A percentile compares a stretch with the other conserved stretches of the same genome.
phyloP scores from a whole-genome alignment of 2,888 invertebrate species.

The Trichopoda pennipes region DNA sequence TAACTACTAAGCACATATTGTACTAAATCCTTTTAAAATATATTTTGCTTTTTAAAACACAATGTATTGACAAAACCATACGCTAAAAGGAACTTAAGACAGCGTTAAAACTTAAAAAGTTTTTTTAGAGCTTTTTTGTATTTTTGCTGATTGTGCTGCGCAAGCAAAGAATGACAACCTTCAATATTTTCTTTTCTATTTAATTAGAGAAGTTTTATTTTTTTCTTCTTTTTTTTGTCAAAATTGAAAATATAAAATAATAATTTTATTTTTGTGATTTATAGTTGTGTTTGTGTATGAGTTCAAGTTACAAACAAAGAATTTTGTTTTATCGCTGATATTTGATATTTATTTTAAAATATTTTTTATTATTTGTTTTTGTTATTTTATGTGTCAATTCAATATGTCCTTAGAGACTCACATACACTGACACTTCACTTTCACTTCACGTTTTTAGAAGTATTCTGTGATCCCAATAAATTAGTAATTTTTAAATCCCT shows the following conservation, averaged over 20 bases:
- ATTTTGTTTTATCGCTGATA: constrained; percentile 20
- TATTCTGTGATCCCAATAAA: not conserved
- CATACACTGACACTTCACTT: not conserved
- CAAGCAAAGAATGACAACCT: constrained; percentile 34
- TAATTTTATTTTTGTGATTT: not conserved
- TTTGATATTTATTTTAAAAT: constrained; percentile 22
- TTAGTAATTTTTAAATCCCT: not conserved
- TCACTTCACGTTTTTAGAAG: not conserved
- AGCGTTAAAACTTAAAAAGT: constrained; percentile 30
- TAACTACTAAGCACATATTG: not conserved
- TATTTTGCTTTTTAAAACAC: not conserved
- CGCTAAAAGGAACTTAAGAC: constrained; percentile 7
- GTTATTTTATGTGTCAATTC: not conserved
- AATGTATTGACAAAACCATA: not conserved
- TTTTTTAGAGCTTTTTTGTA: constrained; percentile 33
- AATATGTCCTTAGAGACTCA: constrained; percentile 21
- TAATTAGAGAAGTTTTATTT: not conserved
- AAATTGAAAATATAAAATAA: too few relatives aligned
- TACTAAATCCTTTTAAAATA: constrained; percentile 1
- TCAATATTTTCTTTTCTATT: constrained; percentile 31
- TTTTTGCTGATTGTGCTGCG: not conserved
- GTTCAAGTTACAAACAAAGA: not conserved
- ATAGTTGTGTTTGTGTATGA: not conserved
- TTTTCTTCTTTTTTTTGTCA: too few relatives aligned
- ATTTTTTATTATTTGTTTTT: not conserved